Conservation (phyloP, 37 sponge, comb jelly and placozoan species). For the Ianthella basta region DNA sequence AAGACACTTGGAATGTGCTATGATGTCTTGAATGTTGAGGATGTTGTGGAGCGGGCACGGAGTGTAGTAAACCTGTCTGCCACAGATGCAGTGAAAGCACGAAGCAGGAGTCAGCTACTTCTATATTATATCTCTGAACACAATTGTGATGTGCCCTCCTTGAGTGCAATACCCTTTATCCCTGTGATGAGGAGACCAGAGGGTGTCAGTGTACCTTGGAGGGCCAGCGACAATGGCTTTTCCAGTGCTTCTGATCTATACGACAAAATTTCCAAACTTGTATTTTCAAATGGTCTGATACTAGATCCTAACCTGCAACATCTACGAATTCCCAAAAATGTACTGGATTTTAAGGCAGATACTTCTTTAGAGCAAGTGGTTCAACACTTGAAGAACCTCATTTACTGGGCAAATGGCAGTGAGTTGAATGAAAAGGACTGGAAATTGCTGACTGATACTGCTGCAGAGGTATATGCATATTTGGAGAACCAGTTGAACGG, state of each 20-base stretch:
- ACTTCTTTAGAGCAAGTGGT: background rate
- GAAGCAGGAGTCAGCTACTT: background rate
- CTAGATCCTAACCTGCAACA: background rate
- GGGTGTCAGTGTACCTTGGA: slow-evolving; percentile 33
- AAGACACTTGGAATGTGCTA: slow-evolving; percentile 42
- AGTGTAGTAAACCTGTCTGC: slow-evolving; percentile 1
- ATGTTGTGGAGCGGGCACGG: slow-evolving; percentile 49
- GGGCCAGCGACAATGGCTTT: background rate
- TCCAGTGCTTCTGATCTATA: slow-evolving; percentile 19
- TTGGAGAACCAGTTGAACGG: too few species aligned
- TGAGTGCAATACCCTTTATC: slow-evolving; percentile 33
- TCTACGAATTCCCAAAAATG: background rate
- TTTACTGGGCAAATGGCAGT: background rate
- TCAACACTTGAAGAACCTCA: background rate
- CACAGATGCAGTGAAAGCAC: background rate
- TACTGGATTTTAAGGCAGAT: background rate
- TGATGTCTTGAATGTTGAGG: slow-evolving; percentile 10
- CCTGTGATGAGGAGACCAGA: slow-evolving; percentile 17
- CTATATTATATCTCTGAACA: background rate
- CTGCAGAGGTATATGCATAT: too few species aligned
- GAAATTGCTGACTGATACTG: background rate
- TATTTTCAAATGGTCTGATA: slow-evolving; percentile 18
- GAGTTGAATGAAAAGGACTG: background rate
- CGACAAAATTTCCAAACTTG: background rate
- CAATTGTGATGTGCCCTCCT: background rate